Percentiles rank a stretch among this genome's conserved stretches.
phyloP scores from a whole-genome alignment of 2,888 invertebrate genomes.

The Xestia c-nigrum region DNA sequence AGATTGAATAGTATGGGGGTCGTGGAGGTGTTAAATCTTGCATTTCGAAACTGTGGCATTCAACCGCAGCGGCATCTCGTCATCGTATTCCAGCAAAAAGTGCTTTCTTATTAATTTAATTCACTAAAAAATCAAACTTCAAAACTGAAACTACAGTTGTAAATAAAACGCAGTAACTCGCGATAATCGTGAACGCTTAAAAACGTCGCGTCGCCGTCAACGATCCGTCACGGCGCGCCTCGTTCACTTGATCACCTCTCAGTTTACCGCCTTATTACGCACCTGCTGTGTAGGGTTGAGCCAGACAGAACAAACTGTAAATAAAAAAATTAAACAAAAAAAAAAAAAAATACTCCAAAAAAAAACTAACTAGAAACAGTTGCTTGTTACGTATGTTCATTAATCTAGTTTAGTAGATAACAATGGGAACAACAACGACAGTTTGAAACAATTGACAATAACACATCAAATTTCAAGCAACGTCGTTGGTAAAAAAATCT shows the following conservation, averaged over 20 bases:
- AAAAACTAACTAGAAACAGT: background rate
- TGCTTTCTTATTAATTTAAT: background rate
- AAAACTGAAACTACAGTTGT: slow-evolving; percentile 9
- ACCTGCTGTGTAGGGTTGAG: slow-evolving; percentile 54
- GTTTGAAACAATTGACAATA: background rate
- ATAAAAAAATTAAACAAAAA: background rate
- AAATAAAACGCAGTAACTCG: slow-evolving; percentile 14
- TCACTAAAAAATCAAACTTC: background rate
- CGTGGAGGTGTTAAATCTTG: no score
- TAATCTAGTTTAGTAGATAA: no score
- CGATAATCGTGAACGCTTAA: slow-evolving; percentile 42
- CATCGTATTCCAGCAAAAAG: no score
- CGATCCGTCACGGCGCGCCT: slow-evolving; percentile 38
- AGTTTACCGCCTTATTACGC: slow-evolving; percentile 67
- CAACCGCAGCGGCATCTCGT: no score
- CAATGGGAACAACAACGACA: background rate
- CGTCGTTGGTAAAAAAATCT: background rate
- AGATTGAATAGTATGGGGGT: no score
- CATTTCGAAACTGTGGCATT: no score
- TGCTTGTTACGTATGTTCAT: no score
- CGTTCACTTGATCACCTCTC: slow-evolving; percentile 69
- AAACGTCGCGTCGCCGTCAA: slow-evolving; percentile 54
- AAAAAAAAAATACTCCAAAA: background rate
- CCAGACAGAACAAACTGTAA: background rate
- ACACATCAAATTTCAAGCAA: background rate